Base-by-base conservation (phyloP, 2,888 invertebrate species). In the Archips crataeganus region DNA sequence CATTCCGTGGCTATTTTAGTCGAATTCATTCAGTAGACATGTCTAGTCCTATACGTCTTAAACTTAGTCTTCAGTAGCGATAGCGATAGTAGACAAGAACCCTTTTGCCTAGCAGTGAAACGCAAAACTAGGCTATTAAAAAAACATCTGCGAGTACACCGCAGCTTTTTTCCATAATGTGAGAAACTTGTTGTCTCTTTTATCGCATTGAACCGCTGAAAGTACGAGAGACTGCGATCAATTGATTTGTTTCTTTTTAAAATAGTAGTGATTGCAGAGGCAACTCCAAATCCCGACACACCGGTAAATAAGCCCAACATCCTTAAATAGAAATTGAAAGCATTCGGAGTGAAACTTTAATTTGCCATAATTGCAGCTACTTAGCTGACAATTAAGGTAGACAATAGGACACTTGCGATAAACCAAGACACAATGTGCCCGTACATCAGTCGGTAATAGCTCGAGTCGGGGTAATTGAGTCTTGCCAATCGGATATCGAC, bases 401-500 rank as follows among this genome's bases (percentile, higher is more conserved):
- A 82, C 83, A 82, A 85, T 85, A 79, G 79, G 72, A 76, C 80
- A 80, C 83, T 83, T 79, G 76, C 77, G 73, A 79, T 82, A 80
- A 82, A 81, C 79, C 77, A 77, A 76, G 82, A 80, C 71, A 79
- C 82, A 85, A 83, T 83, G 82, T 78, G 80, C 82, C 84, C 85
- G 84, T 90, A 90, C 87, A 89, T 90, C 86, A 88, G 77, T 67
- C 79, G 75, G 83, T 91, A 90, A 90, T 90, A 87, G 90, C 85
- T 84, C 76, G 82, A 85, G 84, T 84, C 81, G 78, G 80, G 82
- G 84, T 90, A 88, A 91, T 91, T 87, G 87, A 91, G 86, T 87
- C 81, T 78, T 81, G 82, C 83, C 87, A 86, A 91, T 89, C 85
- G 84, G 83, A 88, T 87, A 85, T 79, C 76, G 81, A 78, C 54